Conservation (phyloP, 1,140 invertebrate genomes). For the Drosophila nasuta region DNA sequence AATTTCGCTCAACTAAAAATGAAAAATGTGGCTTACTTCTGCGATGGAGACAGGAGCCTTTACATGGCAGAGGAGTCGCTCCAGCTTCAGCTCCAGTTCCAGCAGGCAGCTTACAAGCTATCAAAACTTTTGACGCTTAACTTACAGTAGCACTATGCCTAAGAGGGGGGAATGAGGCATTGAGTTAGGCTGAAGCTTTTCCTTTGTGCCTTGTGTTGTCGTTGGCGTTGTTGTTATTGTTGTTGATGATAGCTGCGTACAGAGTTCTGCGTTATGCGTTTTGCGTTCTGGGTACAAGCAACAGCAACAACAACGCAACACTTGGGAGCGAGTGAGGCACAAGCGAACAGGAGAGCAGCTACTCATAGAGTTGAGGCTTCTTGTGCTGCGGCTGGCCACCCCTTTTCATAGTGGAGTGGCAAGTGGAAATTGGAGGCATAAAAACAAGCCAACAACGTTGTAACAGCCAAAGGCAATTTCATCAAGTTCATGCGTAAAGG, state of each 20-base stretch:
- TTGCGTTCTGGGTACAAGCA: background rate
- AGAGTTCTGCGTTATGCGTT: background rate
- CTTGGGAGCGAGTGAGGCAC: conserved; percentile 21
- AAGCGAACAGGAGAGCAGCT: too few relatives aligned
- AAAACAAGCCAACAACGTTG: conserved; percentile 39
- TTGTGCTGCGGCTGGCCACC: conserved; percentile 42
- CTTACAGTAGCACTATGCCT: conserved; percentile 33
- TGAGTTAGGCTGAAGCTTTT: conserved; percentile 19
- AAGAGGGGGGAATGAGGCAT: too few relatives aligned
- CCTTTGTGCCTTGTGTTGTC: conserved; percentile 53
- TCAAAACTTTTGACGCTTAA: conserved; percentile 81
- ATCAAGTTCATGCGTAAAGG: conserved; percentile 51
- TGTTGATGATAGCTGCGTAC: conserved; percentile 65
- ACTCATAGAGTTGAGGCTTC: background rate
- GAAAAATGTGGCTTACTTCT: conserved; percentile 64
- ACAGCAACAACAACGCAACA: conserved; percentile 47
- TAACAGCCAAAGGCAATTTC: conserved; percentile 30
- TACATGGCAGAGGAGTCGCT: too few relatives aligned
- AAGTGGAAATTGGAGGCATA: conserved; percentile 24
- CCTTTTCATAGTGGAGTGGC: conserved; percentile 48
- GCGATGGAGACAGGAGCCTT: conserved; percentile 12
- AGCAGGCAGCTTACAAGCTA: conserved; percentile 78
- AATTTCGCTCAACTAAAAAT: conserved; percentile 75
- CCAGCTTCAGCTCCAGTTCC: conserved; percentile 22
- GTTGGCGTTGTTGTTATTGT: conserved; percentile 35